Percentiles rank a stretch among this genome's conserved stretches.
phyloP scores from a whole-genome alignment of 2,113 vertebrate species.

The Osmerus mordax region DNA sequence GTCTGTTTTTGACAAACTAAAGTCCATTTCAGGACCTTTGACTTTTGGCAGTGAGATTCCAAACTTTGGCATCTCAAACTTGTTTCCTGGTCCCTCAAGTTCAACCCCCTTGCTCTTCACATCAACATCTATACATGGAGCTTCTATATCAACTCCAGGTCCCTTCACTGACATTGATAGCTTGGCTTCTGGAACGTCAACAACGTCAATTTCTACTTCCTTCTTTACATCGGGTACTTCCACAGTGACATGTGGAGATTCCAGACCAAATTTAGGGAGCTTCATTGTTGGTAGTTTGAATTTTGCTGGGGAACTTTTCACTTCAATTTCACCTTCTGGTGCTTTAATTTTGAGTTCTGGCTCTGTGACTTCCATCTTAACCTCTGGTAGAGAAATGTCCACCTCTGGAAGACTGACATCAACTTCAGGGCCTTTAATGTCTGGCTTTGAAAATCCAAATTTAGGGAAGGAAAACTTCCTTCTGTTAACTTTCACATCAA shows the following conservation, averaged over 20 bases:
- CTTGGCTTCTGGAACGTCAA: too few species aligned
- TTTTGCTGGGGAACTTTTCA: constrained; percentile 10
- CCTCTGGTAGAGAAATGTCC: constrained; percentile 13
- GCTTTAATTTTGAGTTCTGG: constrained; percentile 1
- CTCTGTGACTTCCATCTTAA: constrained; percentile 13
- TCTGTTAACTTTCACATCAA: constrained; percentile 7
- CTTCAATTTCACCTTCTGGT: neutral
- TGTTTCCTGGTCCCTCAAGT: constrained; percentile 14
- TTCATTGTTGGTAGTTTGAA: constrained; percentile 41
- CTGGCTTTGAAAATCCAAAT: constrained; percentile 23
- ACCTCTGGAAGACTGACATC: constrained; percentile 26
- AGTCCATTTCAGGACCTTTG: constrained; percentile 14
- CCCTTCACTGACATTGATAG: too few species aligned
- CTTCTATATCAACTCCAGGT: neutral
- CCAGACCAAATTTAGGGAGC: constrained; percentile 29
- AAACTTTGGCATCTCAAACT: constrained; percentile 30
- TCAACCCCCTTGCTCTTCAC: constrained; percentile 9
- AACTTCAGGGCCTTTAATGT: constrained; percentile 13
- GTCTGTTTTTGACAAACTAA: constrained; percentile 10
- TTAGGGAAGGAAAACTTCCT: constrained; percentile 1
- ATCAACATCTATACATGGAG: constrained; percentile 9
- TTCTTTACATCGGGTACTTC: neutral
- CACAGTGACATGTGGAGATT: neutral
- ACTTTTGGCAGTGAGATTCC: constrained; percentile 29
- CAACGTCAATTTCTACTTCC: too few species aligned